These are phyloP conservation scores for Myrmecobius fasciatus DNA, from an alignment of 2,113 vertebrate species.

Conservation along the genomic window DNA sequence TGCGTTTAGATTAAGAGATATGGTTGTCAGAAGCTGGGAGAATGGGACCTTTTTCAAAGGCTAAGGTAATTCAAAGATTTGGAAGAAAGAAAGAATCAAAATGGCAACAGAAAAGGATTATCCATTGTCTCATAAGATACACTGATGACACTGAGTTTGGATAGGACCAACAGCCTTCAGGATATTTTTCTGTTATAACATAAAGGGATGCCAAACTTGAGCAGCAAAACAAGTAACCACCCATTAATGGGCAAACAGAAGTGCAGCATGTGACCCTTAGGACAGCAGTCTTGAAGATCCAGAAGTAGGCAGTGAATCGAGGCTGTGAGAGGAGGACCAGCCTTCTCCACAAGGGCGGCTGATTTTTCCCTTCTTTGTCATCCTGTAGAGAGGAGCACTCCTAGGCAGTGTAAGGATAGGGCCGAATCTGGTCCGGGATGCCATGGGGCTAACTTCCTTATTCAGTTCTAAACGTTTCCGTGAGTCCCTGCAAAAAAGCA, in stretches of 20 bases:
- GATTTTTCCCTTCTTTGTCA: background rate
- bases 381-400: background rate
- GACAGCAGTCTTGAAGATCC: background rate
- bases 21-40: background rate
- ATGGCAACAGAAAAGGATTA: background rate
- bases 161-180: background rate
- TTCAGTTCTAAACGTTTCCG: conserved; percentile 56
- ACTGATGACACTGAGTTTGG: accelerated
- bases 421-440: background rate
- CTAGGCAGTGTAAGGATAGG: accelerated
- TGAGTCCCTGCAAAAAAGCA: conserved; percentile 73
- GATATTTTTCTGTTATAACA: too few relatives aligned
- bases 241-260: background rate
- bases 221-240: too few relatives aligned
- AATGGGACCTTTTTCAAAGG: background rate
- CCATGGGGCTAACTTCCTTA: conserved; percentile 59
- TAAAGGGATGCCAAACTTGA: background rate
- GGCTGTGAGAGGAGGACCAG: background rate
- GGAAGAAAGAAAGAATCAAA: background rate
- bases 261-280: background rate
- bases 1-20: background rate
- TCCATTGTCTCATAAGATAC: accelerated
- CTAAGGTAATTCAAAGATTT: background rate
- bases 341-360: background rate
- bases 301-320: background rate